These are phyloP conservation scores for Euzophera pinguis DNA, from an alignment of 2,888 invertebrate genomes.

Conservation along the genomic window DNA sequence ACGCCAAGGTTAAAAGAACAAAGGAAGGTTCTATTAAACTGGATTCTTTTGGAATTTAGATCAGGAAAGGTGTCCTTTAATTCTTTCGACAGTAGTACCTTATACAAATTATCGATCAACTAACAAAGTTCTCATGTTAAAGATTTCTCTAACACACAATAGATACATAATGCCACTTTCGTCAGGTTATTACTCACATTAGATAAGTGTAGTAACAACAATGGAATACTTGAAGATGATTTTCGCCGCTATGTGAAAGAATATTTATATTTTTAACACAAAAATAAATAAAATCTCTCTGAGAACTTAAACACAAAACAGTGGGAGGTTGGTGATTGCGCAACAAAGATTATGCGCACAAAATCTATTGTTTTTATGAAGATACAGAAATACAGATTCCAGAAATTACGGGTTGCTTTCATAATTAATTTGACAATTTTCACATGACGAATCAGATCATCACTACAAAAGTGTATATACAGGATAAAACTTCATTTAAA, in stretches of 20 bases:
- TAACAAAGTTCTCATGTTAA: background rate
- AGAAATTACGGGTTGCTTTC: background rate
- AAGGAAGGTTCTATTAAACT: too few species aligned
- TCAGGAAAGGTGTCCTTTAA: too few species aligned
- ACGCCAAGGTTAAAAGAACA: too few species aligned
- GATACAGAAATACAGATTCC: background rate
- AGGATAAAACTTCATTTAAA: too few species aligned
- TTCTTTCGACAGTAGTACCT: background rate
- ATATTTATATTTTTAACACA: background rate
- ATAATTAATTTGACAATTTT: background rate
- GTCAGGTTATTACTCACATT: constrained; percentile 4
- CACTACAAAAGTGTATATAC: too few species aligned
- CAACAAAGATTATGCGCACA: constrained; percentile 22
- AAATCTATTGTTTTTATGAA: constrained; percentile 33
- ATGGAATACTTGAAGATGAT: background rate
- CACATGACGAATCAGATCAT: too few species aligned
- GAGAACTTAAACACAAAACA: constrained; percentile 3
- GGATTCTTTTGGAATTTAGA: too few species aligned
- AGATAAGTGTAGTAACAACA: constrained; percentile 10
- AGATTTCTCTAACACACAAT: constrained; percentile 7
- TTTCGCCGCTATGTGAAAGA: background rate
- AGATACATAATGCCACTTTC: constrained; percentile 11
- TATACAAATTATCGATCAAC: background rate
- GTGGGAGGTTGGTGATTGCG: background rate
- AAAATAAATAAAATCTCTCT: background rate